These are phyloP conservation scores for Gallinago undulata DNA, from an alignment of 2,113 vertebrate species.

Conservation along the genomic window DNA sequence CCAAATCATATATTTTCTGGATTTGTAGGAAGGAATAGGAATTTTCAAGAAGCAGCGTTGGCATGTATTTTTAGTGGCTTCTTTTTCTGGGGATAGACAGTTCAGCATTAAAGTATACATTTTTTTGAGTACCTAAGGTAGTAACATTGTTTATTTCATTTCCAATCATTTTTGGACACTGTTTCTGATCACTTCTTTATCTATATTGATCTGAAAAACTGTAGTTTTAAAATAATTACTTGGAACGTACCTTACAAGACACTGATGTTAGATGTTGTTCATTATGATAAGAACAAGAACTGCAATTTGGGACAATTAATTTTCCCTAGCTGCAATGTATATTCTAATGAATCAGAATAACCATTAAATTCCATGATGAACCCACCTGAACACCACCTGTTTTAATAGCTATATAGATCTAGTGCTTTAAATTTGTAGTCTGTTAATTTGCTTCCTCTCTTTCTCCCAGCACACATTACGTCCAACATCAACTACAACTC, in stretches of 20 bases:
- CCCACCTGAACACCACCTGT: not conserved
- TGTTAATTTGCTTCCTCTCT: not conserved
- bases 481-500: not conserved
- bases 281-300: not conserved
- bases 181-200: not conserved
- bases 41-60: not conserved
- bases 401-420: not conserved
- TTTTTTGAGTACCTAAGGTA: not conserved
- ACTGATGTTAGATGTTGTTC: not conserved
- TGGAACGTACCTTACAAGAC: not conserved
- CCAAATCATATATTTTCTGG: not conserved
- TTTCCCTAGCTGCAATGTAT: not conserved
- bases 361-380: not conserved
- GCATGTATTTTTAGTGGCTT: not conserved
- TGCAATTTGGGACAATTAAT: not conserved
- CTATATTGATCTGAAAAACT: not conserved
- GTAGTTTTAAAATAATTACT: not conserved
- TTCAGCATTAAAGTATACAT: not conserved
- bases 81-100: not conserved
- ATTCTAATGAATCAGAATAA: not conserved
- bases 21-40: not conserved
- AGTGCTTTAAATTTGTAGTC: not conserved
- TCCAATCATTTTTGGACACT: not conserved
- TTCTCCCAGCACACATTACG: not conserved
- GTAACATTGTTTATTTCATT: not conserved